Evolutionary conservation across 2,888 invertebrate genomes (phyloP), one percentile per base, ranked within the genome.

Genomic region (Melanchra persicariae): DNA sequence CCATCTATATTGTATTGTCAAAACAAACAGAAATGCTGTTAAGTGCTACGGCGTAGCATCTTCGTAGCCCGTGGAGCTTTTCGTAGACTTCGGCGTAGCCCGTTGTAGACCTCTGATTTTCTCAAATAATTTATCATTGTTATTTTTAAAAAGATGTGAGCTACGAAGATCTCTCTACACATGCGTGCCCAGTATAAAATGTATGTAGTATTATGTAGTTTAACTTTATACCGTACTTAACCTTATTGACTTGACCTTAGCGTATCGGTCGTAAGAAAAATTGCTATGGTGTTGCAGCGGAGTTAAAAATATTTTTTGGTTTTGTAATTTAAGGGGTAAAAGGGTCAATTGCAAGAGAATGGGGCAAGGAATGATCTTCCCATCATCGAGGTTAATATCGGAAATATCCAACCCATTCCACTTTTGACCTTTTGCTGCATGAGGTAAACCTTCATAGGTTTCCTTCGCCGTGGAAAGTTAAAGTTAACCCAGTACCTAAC

Each of bases 1-100:
- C 8, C 30, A 30, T 30, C 6, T 6, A 9, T 9, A 22, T 10
- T 47, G n/a, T 47, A 47, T 47, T 22, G 10, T 49, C 22, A 49
- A 49, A 49, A 10, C 3, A 49, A 43, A 52, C 7, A 43, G 19
- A 43, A 15, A 1, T 3, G 26, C 3, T 15, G 9, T 45, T 4
- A 3, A 12, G 0, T 22, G 24, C 52, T 71, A 70, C 60, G 71
- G 52, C 45, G 70, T 70, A 70, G 60, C 26, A 10, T 17, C 5
- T 2, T 5, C 24, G 60, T 70, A 52, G 43, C 34, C 17, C 26
- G 45, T 54, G 54, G 26, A 34, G 15, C 17, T 9, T 37, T 52
- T 24, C 24, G 65, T 64, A 64, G 43, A 43, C 22, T 7, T 19
- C 4, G 26, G 8, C 12, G 24, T 65, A 54, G 45, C 37, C 17